Evolutionary conservation across 2,888 invertebrate species (phyloP).

Genomic region (Oscheius sp.): DNA sequence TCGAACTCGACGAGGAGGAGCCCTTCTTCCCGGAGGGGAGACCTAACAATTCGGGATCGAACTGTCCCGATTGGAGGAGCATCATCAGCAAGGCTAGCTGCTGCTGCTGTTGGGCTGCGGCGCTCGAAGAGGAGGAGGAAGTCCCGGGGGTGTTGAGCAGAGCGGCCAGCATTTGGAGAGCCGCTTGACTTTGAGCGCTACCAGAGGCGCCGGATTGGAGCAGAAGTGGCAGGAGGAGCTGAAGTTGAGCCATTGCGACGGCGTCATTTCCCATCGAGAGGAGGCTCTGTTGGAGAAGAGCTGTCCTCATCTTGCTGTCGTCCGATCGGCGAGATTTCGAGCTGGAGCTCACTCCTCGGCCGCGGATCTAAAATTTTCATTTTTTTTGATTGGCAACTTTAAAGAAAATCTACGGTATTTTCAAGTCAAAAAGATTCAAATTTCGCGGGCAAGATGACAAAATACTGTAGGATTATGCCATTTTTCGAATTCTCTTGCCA

Average conservation of each 20-base stretch:
- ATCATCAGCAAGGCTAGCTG: conserved; percentile 19
- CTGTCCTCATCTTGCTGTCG: conserved; percentile 55
- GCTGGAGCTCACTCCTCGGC: conserved; percentile 24
- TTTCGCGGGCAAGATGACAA: too few species aligned
- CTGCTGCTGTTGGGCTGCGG: conserved; percentile 15
- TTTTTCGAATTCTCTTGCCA: too few species aligned
- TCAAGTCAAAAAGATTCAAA: background rate
- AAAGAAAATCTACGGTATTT: background rate
- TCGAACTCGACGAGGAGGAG: conserved; percentile 31
- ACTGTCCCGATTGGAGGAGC: conserved; percentile 12
- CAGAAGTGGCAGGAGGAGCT: conserved; percentile 37
- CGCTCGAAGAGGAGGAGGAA: background rate
- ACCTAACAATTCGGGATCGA: conserved; percentile 8
- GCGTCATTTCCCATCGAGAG: conserved; percentile 34
- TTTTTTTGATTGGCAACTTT: conserved; percentile 6
- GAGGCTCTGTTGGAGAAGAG: conserved; percentile 62
- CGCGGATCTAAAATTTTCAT: conserved; percentile 1
- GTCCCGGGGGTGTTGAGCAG: background rate
- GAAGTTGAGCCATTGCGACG: conserved; percentile 33
- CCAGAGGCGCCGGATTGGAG: conserved; percentile 26
- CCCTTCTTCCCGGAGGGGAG: conserved; percentile 4
- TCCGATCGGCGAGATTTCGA: conserved; percentile 15
- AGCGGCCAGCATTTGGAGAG: conserved; percentile 7
- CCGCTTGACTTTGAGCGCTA: background rate
- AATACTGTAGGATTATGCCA: too few species aligned